These are phyloP conservation scores for Odontamblyopus lacepedii DNA, from an alignment of 2,797 vertebrate species.

Conservation along the genomic window DNA sequence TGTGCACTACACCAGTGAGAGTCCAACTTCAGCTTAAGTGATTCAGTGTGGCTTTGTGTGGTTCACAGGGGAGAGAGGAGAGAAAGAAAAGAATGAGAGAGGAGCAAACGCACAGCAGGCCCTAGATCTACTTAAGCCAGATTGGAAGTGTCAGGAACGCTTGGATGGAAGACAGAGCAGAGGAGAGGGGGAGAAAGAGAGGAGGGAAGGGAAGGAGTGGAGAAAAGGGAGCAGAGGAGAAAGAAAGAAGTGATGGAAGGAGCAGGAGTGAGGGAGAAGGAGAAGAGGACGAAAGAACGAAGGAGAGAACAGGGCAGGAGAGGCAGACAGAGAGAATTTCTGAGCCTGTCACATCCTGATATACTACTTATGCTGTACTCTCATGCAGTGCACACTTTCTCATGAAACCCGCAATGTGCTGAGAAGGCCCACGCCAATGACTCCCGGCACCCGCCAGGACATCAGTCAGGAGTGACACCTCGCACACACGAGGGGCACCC, in stretches of 20 bases:
- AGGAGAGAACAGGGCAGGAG: conserved; percentile 28
- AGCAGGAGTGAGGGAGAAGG: too few relatives aligned
- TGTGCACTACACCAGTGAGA: neutral
- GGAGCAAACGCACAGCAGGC: conserved; percentile 31
- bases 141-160: conserved; percentile 59
- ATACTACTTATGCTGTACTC: conserved; percentile 54
- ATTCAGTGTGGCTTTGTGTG: conserved; percentile 6
- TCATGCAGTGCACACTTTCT: conserved; percentile 57
- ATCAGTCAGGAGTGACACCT: conserved; percentile 24
- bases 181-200: neutral
- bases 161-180: conserved; percentile 51
- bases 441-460: conserved; percentile 27
- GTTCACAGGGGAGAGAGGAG: conserved; percentile 14
- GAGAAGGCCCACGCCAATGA: conserved; percentile 36
- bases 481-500: conserved; percentile 19
- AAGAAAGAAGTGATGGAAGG: neutral
- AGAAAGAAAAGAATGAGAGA: conserved; percentile 3
- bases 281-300: neutral
- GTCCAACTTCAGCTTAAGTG: neutral
- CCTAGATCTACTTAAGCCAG: conserved; percentile 61
- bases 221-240: neutral
- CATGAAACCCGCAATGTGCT: conserved; percentile 72
- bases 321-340: conserved; percentile 50
- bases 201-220: neutral
- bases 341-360: conserved; percentile 64